A percentile compares a stretch with the other conserved stretches of the same genome.
These are phyloP conservation scores for Ptyas mucosa DNA, from an alignment of 2,113 vertebrate species.

Conservation along the genomic window DNA sequence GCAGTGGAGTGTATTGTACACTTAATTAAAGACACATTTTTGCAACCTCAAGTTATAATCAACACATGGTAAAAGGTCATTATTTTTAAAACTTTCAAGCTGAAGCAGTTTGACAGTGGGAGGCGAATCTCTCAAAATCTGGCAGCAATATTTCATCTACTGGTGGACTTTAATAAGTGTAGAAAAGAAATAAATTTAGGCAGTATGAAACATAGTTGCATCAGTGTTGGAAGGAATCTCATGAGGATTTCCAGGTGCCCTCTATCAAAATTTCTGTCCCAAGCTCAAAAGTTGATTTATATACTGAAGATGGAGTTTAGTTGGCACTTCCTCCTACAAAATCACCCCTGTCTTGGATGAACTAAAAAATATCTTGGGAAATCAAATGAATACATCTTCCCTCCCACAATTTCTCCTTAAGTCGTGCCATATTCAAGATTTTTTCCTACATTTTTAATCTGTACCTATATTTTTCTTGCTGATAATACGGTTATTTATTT, in stretches of 20 bases:
- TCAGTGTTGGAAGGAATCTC: neutral
- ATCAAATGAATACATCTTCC: neutral
- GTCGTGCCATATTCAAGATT: neutral
- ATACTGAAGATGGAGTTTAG: conserved; percentile 11
- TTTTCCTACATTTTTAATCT: neutral
- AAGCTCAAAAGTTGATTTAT: conserved; percentile 18
- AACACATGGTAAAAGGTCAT: conserved; percentile 72
- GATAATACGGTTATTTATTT: neutral
- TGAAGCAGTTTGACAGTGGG: conserved; percentile 66
- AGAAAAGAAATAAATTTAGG: conserved; percentile 65
- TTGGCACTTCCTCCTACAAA: conserved; percentile 11
- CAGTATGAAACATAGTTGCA: conserved; percentile 51
- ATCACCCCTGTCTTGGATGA: neutral
- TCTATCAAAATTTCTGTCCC: conserved; percentile 24
- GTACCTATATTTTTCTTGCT: neutral
- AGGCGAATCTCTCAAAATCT: conserved; percentile 65
- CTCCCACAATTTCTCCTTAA: neutral
- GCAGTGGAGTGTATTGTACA: conserved; percentile 50
- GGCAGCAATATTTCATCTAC: conserved; percentile 54
- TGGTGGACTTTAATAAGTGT: conserved; percentile 65
- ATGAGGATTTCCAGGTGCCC: neutral
- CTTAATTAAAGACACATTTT: conserved; percentile 72
- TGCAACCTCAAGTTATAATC: conserved; percentile 69
- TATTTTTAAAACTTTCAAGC: conserved; percentile 70
- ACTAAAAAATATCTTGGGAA: conserved; percentile 11